Evolutionary conservation across 2,797 vertebrate species (phyloP).

Genomic region (Tamandua tetradactyla): DNA sequence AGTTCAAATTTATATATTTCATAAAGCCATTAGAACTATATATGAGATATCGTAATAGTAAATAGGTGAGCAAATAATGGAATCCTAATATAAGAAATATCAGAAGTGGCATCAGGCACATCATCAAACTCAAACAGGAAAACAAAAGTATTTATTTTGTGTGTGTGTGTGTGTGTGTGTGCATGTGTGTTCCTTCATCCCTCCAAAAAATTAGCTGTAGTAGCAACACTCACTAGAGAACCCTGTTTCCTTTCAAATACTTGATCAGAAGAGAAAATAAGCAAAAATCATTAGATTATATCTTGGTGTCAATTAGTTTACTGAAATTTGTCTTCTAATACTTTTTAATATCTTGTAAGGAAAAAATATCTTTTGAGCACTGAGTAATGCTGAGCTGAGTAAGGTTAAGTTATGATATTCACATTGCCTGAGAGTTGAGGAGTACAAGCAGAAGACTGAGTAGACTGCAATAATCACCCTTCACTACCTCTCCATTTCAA

Average conservation of each 20-base stretch:
- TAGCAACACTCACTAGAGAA: neutral
- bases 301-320: neutral
- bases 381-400: neutral
- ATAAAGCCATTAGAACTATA: too few species aligned
- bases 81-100: too few species aligned
- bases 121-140: too few species aligned
- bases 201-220: neutral
- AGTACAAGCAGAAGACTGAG: neutral
- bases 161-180: too few species aligned
- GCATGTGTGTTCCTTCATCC: neutral
- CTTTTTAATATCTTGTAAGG: neutral
- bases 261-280: neutral
- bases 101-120: too few species aligned
- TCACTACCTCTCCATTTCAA: neutral
- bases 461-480: neutral
- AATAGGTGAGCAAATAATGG: too few species aligned
- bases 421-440: neutral
- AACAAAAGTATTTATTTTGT: too few species aligned
- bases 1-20: neutral
- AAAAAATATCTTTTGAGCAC: neutral
- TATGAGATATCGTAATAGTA: too few species aligned
- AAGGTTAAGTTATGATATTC: neutral
- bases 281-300: neutral
- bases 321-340: neutral
- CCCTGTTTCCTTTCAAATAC: neutral